These are phyloP conservation scores for Ophioninae sp. DNA, from an alignment of 2,888 invertebrate genomes.

Conservation along the genomic window DNA sequence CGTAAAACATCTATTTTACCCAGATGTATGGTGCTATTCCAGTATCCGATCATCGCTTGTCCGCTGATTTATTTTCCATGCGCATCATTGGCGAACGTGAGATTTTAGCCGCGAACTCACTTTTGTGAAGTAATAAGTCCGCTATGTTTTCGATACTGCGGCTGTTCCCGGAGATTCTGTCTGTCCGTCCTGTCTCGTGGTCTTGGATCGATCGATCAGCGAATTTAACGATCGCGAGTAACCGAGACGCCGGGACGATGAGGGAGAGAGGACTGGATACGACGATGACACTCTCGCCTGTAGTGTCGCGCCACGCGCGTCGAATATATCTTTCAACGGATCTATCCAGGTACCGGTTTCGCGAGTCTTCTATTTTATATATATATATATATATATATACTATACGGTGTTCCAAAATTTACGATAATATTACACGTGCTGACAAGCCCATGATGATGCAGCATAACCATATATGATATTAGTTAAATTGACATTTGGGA, in stretches of 20 bases:
- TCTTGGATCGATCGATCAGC: slow-evolving; percentile 69
- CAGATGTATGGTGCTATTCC: no score
- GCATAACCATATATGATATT: no score
- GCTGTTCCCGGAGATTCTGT: slow-evolving; percentile 13
- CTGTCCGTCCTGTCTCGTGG: slow-evolving; percentile 38
- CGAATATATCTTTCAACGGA: slow-evolving; percentile 62
- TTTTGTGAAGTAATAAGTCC: slow-evolving; percentile 35
- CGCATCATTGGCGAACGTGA: slow-evolving; percentile 12
- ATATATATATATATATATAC: slow-evolving; percentile 14
- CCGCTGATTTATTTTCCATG: no score
- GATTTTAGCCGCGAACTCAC: background rate
- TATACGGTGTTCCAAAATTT: no score
- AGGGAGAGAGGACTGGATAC: slow-evolving; percentile 36
- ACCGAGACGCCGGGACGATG: slow-evolving; percentile 61
- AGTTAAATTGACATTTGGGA: no score
- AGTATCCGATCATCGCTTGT: no score
- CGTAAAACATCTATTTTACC: no score
- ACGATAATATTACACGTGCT: no score
- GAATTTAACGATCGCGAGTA: slow-evolving; percentile 73
- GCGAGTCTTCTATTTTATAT: slow-evolving; percentile 35
- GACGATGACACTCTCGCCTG: slow-evolving; percentile 59
- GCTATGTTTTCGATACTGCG: slow-evolving; percentile 12
- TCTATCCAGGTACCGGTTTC: slow-evolving; percentile 65
- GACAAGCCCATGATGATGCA: no score
- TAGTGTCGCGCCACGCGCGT: slow-evolving; percentile 63